A percentile compares a stretch with the other conserved stretches of the same genome.
These are phyloP conservation scores for Matsumyia berberina DNA, from an alignment of 2,888 invertebrate species.

Conservation along the genomic window DNA sequence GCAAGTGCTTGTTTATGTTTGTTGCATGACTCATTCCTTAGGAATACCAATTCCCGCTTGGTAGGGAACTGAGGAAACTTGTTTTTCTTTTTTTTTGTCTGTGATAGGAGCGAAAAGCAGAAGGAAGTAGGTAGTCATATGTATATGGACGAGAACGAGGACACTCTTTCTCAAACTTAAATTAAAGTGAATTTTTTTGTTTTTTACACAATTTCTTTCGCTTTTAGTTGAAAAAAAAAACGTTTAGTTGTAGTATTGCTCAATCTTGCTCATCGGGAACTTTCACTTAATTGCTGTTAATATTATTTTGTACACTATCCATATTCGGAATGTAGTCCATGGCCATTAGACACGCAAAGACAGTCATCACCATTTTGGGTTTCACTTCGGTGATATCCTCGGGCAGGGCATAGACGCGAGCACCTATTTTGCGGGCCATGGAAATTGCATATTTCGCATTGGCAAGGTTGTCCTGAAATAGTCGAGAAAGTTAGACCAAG, in stretches of 20 bases:
- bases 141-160: slow-evolving; percentile 43
- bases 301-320: slow-evolving; percentile 86
- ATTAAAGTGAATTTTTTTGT: slow-evolving; percentile 32
- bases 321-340: slow-evolving; percentile 96
- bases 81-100: neutral
- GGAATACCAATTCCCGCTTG: slow-evolving; percentile 67
- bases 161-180: slow-evolving; percentile 39
- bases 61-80: slow-evolving; percentile 32
- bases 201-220: neutral
- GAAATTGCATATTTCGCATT: slow-evolving; percentile 99
- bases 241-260: slow-evolving; percentile 62
- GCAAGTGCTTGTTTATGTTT: slow-evolving; percentile 26
- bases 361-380: slow-evolving; percentile 99
- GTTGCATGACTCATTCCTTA: slow-evolving; percentile 46
- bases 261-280: slow-evolving; percentile 28
- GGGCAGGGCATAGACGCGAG: slow-evolving; percentile 98
- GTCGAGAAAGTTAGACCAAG: neutral
- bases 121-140: slow-evolving; percentile 35
- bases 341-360: slow-evolving; percentile 99
- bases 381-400: slow-evolving; percentile 99
- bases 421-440: slow-evolving; percentile 98
- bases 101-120: neutral
- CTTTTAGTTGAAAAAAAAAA: slow-evolving; percentile 46
- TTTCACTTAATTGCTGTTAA: slow-evolving; percentile 79
- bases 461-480: slow-evolving; percentile 92